These are phyloP conservation scores for Halocynthia roretzi DNA, from an alignment of 23 tunicate species.

Conservation along the genomic window DNA sequence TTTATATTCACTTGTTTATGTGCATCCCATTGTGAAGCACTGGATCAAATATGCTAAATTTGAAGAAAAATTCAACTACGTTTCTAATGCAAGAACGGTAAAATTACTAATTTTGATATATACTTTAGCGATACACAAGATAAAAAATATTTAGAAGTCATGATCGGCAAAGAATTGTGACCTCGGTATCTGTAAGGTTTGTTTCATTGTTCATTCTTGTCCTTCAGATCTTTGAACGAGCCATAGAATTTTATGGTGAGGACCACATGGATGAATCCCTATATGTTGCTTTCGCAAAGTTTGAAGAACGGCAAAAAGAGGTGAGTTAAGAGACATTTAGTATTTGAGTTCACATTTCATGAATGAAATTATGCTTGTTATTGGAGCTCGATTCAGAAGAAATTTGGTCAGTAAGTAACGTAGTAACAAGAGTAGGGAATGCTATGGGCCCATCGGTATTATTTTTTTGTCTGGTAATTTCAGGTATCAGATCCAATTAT, in stretches of 20 bases:
- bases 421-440: too few species aligned
- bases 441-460: too few species aligned
- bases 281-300: constrained; percentile 73
- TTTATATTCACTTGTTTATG: constrained; percentile 55
- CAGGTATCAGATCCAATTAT: too few species aligned
- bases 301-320: constrained; percentile 97
- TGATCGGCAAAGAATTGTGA: not conserved
- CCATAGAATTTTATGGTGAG: constrained; percentile 97
- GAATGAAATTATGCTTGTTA: too few species aligned
- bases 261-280: constrained; percentile 76
- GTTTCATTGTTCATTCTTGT: not conserved
- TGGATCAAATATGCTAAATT: constrained; percentile 95
- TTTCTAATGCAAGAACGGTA: constrained; percentile 56
- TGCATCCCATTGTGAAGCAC: constrained; percentile 92
- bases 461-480: too few species aligned
- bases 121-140: not conserved
- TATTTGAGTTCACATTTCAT: too few species aligned
- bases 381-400: too few species aligned
- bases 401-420: too few species aligned
- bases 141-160: too few species aligned
- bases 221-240: constrained; percentile 68
- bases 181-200: not conserved
- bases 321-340: constrained; percentile 13
- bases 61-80: constrained; percentile 83
- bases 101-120: not conserved